phyloP scores from a whole-genome alignment of 1,140 invertebrate genomes.

The Platyscapa corneri region DNA sequence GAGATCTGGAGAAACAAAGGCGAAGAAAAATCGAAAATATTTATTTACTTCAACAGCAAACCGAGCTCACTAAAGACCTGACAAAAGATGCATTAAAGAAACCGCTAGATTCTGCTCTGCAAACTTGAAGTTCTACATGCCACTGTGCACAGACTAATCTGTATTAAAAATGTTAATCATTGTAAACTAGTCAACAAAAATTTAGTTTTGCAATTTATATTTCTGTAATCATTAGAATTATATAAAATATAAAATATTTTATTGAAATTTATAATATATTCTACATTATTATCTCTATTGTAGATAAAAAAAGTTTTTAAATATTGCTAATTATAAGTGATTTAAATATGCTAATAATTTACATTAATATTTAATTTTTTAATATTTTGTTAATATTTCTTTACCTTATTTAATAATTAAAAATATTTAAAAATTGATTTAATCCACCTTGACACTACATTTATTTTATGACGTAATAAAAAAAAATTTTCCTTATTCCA shows the following conservation, averaged over 20 bases:
- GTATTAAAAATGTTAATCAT: not conserved
- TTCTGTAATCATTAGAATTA: too few species aligned
- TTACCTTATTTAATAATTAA: too few species aligned
- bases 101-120: not conserved
- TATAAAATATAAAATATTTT: too few species aligned
- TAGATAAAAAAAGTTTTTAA: too few species aligned
- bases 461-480: not conserved
- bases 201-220: too few species aligned
- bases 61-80: constrained; percentile 27
- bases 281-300: too few species aligned
- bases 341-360: too few species aligned
- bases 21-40: constrained; percentile 45
- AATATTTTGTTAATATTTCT: not conserved
- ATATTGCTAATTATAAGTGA: too few species aligned
- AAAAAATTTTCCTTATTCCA: not conserved
- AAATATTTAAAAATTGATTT: not conserved
- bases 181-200: not conserved
- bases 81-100: not conserved
- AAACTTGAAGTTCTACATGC: not conserved
- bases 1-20: constrained; percentile 38
- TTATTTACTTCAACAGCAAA: constrained; percentile 44
- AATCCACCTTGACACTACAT: not conserved
- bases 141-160: not conserved
- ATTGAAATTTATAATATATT: not conserved
- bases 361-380: too few species aligned